Base-by-base conservation (phyloP, 2,888 invertebrate species). In the Syrista parreyssii region DNA sequence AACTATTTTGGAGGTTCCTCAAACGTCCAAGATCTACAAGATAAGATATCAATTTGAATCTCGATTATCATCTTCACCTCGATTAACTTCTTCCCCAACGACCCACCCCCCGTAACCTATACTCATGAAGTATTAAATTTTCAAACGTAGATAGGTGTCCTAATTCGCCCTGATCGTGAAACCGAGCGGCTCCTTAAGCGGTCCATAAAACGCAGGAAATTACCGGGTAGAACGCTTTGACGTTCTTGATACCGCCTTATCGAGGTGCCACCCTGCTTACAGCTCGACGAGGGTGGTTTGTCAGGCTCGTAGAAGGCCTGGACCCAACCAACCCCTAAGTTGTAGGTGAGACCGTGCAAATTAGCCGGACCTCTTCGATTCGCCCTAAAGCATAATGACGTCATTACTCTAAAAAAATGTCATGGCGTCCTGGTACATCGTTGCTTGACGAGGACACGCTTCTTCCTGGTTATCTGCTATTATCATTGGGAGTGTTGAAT, bases 171-270 rank as follows among this genome's bases (percentile, higher is more conserved):
- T 84, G 86, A 87, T 88, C 88, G 87, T 86, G 85, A 85, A 87
- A 83, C 84, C 75, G 75, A 77, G 77, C 55, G 15, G 82, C 83
- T 82, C 84, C 83, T 85, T 84, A 86, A 86, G 87, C 86, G 84
- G 81, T 78, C 86, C 87, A 88, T 90, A 90, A 90, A 90, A 90
- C 86, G 85, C 90, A 88, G 90, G 90, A 90, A 90, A 90, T 90
- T 90, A 90, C 90, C 87, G 84, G 84, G 87, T 86, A 82, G 83
- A 84, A 84, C 85, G 86, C 84, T 86, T 82, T 83, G 83, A 78
- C 79, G 82, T 80, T 80, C 77, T 78, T 76, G 82, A 83, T 84
- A 84, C 82, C 82, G 82, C 75, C 78, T 79, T 80, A 79, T 77
- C 78, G 78, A 78, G 72, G 75, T 35, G 68, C 6, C 68, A 72